Percentiles rank a stretch among this genome's conserved stretches.
phyloP scores from a whole-genome alignment of 2,888 invertebrate species.

The Scotopteryx bipunctaria region DNA sequence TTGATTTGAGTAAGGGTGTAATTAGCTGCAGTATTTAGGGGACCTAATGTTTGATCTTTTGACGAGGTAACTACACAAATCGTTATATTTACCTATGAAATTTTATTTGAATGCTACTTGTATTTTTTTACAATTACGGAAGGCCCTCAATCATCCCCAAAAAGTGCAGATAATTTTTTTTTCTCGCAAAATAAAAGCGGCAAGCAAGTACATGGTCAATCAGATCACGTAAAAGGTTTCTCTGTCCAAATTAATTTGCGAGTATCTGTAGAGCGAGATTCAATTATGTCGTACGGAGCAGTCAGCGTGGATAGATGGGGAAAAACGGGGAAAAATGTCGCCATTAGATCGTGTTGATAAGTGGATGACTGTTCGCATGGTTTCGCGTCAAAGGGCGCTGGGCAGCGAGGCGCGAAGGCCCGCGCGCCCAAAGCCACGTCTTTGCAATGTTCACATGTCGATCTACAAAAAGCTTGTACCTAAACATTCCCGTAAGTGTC shows the following conservation, averaged over 20 bases:
- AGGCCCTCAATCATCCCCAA: too few relatives aligned
- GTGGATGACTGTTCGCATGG: constrained; percentile 82
- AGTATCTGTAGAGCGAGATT: constrained; percentile 65
- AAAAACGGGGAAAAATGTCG: constrained; percentile 80
- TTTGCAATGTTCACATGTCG: constrained; percentile 10
- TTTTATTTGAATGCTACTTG: too few relatives aligned
- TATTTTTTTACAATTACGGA: too few relatives aligned
- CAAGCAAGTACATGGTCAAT: constrained; percentile 13
- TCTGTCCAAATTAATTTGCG: constrained; percentile 75
- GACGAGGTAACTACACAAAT: too few relatives aligned
- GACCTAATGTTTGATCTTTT: constrained; percentile 15
- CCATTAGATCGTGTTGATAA: constrained; percentile 77
- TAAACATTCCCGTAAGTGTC: constrained; percentile 13
- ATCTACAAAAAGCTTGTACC: neutral
- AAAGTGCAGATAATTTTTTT: too few relatives aligned
- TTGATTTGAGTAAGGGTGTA: constrained; percentile 27
- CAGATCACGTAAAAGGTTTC: constrained; percentile 26
- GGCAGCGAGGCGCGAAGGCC: constrained; percentile 58
- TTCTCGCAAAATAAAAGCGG: neutral
- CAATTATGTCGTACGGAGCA: constrained; percentile 76
- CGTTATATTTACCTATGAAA: too few relatives aligned
- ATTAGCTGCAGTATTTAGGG: constrained; percentile 22
- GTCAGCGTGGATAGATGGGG: constrained; percentile 72
- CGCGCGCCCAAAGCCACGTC: constrained; percentile 37
- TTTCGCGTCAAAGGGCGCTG: constrained; percentile 74